Conservation (phyloP, 2,113 vertebrate species). For the Vidua chalybeata region DNA sequence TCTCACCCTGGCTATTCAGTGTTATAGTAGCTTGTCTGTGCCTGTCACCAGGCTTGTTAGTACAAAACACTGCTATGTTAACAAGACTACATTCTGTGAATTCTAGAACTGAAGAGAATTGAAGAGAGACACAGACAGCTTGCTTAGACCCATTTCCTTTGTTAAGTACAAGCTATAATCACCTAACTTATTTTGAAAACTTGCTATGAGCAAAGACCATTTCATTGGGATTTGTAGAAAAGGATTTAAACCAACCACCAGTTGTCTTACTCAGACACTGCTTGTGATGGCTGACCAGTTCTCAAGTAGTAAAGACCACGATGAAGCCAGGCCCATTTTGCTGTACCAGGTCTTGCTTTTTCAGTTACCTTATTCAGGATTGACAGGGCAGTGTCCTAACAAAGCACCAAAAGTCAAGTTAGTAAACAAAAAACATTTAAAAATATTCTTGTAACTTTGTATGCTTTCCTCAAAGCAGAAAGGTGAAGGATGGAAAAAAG, state of each 20-base stretch:
- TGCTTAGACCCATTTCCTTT: not conserved
- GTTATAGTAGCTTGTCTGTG: not conserved
- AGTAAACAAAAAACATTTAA: not conserved
- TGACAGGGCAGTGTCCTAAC: constrained; percentile 85
- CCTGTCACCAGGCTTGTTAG: not conserved
- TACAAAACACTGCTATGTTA: not conserved
- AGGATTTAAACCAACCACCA: not conserved
- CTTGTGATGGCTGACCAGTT: constrained; percentile 82
- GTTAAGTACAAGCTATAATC: not conserved
- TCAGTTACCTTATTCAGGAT: constrained; percentile 86
- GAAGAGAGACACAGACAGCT: not conserved
- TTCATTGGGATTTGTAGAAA: not conserved
- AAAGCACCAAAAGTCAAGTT: not conserved
- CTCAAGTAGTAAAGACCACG: constrained; percentile 91
- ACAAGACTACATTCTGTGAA: not conserved
- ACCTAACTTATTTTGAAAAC: not conserved
- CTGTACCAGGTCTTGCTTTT: constrained; percentile 84
- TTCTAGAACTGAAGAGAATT: not conserved
- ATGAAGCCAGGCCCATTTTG: constrained; percentile 97
- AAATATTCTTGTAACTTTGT: not conserved
- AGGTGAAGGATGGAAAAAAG: not conserved
- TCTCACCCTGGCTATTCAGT: not conserved
- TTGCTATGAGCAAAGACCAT: not conserved
- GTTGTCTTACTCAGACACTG: constrained; percentile 87
- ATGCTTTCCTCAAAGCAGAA: not conserved